A percentile compares a stretch with the other conserved stretches of the same genome.
Evolutionary conservation across 2,113 vertebrate species (phyloP).

Genomic region (Falcunculus frontatus): DNA sequence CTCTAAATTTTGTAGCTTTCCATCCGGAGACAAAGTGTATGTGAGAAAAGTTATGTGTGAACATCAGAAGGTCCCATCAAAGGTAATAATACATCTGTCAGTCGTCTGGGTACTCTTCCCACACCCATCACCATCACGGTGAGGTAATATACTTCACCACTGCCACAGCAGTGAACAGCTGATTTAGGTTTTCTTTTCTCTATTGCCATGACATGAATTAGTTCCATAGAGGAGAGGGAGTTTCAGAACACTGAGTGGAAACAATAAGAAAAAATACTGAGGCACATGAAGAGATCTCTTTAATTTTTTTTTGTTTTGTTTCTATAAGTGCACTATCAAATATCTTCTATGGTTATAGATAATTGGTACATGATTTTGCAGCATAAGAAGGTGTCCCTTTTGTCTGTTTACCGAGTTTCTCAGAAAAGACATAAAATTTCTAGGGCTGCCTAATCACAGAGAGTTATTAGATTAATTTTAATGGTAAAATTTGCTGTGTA

Average conservation of each 20-base stretch:
- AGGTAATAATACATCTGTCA: conserved; percentile 57
- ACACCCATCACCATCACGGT: background rate
- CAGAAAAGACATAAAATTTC: background rate
- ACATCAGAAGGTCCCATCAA: background rate
- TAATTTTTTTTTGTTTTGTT: background rate
- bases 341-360: background rate
- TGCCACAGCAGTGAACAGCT: background rate
- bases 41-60: background rate
- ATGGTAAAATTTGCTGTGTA: background rate
- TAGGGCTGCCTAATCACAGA: background rate
- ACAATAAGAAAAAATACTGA: background rate
- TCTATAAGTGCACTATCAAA: background rate
- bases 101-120: background rate
- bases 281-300: background rate
- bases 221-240: background rate
- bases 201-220: background rate
- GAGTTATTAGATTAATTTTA: background rate
- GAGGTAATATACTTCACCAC: background rate
- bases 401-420: background rate
- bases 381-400: background rate
- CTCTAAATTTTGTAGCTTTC: conserved; percentile 65
- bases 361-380: background rate
- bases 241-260: background rate
- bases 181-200: background rate
- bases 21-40: background rate